Evolutionary conservation across 2,797 vertebrate species (phyloP), one percentile per base, ranked within the genome.

Genomic region (Ctenopoma kingsleyae): DNA sequence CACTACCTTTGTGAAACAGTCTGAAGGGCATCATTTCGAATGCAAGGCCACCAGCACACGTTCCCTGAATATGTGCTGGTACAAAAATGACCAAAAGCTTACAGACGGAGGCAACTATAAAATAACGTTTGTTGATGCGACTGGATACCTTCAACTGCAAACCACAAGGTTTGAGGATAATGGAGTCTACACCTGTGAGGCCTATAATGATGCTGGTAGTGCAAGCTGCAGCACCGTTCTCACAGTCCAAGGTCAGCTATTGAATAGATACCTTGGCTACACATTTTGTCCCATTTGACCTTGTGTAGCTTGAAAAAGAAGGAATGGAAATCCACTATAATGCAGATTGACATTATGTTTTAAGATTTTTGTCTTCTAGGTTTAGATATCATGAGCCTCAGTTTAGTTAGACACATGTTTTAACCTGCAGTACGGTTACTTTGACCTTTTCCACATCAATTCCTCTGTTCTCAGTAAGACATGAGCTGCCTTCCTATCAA

Each of bases 101-200:
- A 87, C 89, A 20, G 90, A 96, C 25, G 95, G 93, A 80, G 93
- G 92, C 72, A 98, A 96, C 86, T 94, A 93, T 86, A 95, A 87
- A 81, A 94, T 91, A 63, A 94, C 93, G 46, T 97, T 96, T 83
- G 92, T 95, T 47, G 96, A 96, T 74, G 95, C 94, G 0, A 83
- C 95, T 71, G 96, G 96, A 0, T 93, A 96, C 80, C 93, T 99
- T 68, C 95, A 99, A 90, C 95, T 99, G 83, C 91, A 68, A 58
- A 88, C 86, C 50, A 91, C 96, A 6, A 89, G 75, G 56, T 91
- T 88, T 52, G 95, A 96, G 16, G 97, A 99, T 57, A 95, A 92
- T 0, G 97, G 95, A 19, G 96, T 97, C 82, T 99, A 98, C 87
- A 97, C 96, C 59, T 98, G 97, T 87, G 97, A 98, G 94, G 96